phyloP scores from a whole-genome alignment of 1,140 invertebrate species.

The Cydia amplana region DNA sequence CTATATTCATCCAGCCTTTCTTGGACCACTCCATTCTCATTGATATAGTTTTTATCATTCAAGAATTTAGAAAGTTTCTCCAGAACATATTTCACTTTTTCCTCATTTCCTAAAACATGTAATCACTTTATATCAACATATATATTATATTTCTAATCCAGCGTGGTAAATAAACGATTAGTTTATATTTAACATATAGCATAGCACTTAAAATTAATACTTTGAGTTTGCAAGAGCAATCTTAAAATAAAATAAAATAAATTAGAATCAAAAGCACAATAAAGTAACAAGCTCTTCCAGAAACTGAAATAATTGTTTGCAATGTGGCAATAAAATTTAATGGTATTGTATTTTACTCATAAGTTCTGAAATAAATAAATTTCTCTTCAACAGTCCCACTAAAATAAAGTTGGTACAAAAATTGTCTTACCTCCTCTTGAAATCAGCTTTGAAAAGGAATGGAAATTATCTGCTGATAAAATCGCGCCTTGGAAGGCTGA shows the following conservation, averaged over 20 bases:
- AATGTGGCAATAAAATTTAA: too few species aligned
- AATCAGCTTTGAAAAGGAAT: conserved; percentile 57
- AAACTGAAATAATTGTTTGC: too few species aligned
- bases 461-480: conserved; percentile 58
- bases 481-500: conserved; percentile 63
- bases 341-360: too few species aligned
- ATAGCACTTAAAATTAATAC: too few species aligned
- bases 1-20: conserved; percentile 42
- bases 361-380: neutral
- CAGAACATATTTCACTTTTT: conserved; percentile 58
- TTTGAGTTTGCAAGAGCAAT: too few species aligned
- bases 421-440: conserved; percentile 62
- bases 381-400: neutral
- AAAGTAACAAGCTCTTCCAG: too few species aligned
- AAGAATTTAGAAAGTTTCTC: conserved; percentile 52
- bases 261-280: too few species aligned
- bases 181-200: too few species aligned
- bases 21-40: conserved; percentile 45
- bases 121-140: neutral
- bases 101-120: conserved; percentile 65
- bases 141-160: conserved; percentile 16
- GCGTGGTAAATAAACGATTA: too few species aligned
- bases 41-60: conserved; percentile 49
- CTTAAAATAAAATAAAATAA: too few species aligned
- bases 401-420: neutral